Conservation (phyloP, 2,113 vertebrate genomes). For the Semnornis frantzii region DNA sequence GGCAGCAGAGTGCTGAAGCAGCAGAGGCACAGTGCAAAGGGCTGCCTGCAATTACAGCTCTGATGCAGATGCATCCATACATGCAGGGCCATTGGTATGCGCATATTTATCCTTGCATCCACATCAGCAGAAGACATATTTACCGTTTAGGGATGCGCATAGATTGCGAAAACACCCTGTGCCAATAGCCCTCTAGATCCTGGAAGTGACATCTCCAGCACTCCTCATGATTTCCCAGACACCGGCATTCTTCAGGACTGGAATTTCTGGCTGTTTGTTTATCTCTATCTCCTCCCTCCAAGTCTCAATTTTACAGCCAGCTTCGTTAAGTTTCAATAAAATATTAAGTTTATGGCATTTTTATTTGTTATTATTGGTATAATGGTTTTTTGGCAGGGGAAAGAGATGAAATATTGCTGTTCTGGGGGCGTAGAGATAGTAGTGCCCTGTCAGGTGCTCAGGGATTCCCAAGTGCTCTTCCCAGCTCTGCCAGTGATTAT, state of each 20-base stretch:
- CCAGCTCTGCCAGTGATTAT: background rate
- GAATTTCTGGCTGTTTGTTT: constrained; percentile 31
- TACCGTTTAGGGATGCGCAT: constrained; percentile 59
- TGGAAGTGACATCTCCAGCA: constrained; percentile 40
- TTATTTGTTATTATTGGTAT: constrained; percentile 26
- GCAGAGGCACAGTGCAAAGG: background rate
- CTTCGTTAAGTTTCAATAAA: constrained; percentile 43
- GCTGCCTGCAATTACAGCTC: constrained; percentile 29
- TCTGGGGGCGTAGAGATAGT: background rate
- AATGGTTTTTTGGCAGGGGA: background rate
- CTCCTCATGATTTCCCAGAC: constrained; percentile 49
- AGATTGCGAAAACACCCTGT: constrained; percentile 59
- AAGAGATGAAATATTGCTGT: background rate
- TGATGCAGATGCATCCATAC: constrained; percentile 61
- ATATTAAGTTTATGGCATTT: background rate
- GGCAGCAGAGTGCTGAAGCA: constrained; percentile 30
- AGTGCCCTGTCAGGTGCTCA: background rate
- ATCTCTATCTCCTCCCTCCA: constrained; percentile 32
- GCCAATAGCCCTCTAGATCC: constrained; percentile 56
- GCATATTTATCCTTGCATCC: constrained; percentile 68
- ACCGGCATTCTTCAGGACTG: background rate
- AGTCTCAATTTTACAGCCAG: background rate
- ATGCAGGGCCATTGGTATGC: constrained; percentile 50
- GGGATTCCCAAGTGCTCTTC: background rate
- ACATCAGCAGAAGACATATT: constrained; percentile 46